phyloP scores from a whole-genome alignment of 1,140 invertebrate species.

The Lordiphosa collinella region DNA sequence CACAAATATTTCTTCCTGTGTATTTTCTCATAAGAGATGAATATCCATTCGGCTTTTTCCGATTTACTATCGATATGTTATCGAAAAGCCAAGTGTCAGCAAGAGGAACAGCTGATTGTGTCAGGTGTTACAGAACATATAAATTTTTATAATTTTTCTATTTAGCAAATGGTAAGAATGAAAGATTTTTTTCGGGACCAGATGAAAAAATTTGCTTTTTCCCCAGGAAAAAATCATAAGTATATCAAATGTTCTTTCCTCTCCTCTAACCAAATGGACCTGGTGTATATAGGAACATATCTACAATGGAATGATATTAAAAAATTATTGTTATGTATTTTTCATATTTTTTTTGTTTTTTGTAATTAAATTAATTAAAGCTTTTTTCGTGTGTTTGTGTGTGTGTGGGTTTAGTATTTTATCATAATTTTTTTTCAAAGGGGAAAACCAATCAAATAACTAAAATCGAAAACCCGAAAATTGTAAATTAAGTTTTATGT shows the following conservation, averaged over 20 bases:
- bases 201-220: too few species aligned
- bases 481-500: conserved; percentile 53
- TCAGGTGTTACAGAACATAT: too few species aligned
- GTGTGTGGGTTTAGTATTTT: conserved; percentile 29
- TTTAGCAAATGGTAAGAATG: too few species aligned
- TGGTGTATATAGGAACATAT: conserved; percentile 31
- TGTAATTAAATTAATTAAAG: conserved; percentile 79
- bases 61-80: too few species aligned
- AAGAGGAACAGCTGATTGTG: too few species aligned
- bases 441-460: conserved; percentile 18
- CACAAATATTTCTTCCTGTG: too few species aligned
- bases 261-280: neutral
- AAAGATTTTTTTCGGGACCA: too few species aligned
- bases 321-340: conserved; percentile 26
- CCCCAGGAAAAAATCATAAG: too few species aligned
- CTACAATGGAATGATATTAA: conserved; percentile 76
- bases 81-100: too few species aligned
- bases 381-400: conserved; percentile 48
- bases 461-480: conserved; percentile 4
- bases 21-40: too few species aligned
- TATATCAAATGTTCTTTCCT: neutral
- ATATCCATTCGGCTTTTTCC: too few species aligned
- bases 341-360: conserved; percentile 13
- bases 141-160: too few species aligned
- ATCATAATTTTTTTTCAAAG: conserved; percentile 9